Evolutionary conservation across 2,113 vertebrate species (phyloP), one percentile per base, ranked within the genome.

Genomic region (Brachyhypopomus occidentalis): DNA sequence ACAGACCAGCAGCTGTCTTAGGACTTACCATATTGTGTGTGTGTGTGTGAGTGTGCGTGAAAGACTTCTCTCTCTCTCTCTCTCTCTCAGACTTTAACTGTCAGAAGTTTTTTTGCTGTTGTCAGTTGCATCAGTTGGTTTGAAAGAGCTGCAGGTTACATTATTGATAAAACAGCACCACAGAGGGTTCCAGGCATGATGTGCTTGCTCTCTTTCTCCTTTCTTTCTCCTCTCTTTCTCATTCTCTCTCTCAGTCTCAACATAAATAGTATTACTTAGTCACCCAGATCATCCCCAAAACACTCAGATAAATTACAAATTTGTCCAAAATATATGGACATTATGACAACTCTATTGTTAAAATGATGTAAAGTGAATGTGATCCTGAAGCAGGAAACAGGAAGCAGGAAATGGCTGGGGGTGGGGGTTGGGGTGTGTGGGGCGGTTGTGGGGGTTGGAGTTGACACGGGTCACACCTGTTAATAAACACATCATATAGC

Each of bases 401-500:
- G 52, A 58, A 27, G 11, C 48, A 74, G 27, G 25, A 38, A 70
- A 70, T n/a, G 62, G 55, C 12, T 23, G 4, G 16, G 84, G 82
- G 87, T 88, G 88, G 87, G 84, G 87, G 77, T 30, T 30, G 56
- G n/a, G 30, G 6, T 11, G 84, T 81, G 87, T 88, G 88, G 87
- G 84, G 87, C n/a, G 77, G 80, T 80, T 74, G 87, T 82, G 88
- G 88, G 89, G 20, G 12, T 36, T 38, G 34, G 64, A 19, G 34
- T 55, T 77, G 74, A 27, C 55, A 79, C 0, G 19, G 52, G 25
- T 22, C 23, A 77, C 45, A 62, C 9, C 75, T 72, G 78, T 60
- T 87, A 59, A 82, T 81, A 56, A 64, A 60, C 72, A 81, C 55
- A 84, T 78, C 71, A 82, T 77, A 77, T 25, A 77, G 70, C 64